Percentiles rank a stretch among this genome's conserved stretches.
Conservation (phyloP, 2,888 invertebrate genomes). For the Biston betularia region DNA sequence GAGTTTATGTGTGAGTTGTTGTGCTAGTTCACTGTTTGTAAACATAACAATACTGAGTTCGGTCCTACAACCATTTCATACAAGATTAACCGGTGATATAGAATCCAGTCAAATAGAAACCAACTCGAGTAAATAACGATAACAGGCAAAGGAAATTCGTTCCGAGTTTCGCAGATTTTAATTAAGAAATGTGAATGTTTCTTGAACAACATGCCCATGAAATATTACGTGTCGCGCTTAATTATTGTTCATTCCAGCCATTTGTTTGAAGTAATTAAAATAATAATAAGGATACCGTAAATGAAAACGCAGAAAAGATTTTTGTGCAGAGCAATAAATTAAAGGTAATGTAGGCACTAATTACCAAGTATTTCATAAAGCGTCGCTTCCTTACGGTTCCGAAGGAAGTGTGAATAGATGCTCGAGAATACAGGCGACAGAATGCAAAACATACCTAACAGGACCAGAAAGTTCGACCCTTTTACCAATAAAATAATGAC, state of each 20-base stretch:
- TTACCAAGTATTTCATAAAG: not conserved
- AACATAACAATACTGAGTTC: constrained; percentile 41
- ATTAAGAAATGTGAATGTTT: constrained; percentile 58
- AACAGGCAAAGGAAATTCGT: constrained; percentile 54
- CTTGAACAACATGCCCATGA: constrained; percentile 50
- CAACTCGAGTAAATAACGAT: constrained; percentile 35
- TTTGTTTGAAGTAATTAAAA: constrained; percentile 45
- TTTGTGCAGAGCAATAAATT: constrained; percentile 6
- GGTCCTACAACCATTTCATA: constrained; percentile 44
- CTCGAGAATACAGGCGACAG: not conserved
- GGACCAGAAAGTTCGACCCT: not conserved
- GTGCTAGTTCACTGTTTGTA: constrained; percentile 5
- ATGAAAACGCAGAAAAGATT: constrained; percentile 30
- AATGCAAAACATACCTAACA: constrained; percentile 4
- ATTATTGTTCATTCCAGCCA: constrained; percentile 54
- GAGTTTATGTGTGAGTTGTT: not conserved
- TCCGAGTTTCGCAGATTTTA: constrained; percentile 59
- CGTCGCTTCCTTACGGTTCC: too few species aligned
- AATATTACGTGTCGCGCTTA: constrained; percentile 54
- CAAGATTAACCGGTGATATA: constrained; percentile 43
- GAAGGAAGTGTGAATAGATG: not conserved
- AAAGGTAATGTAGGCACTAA: not conserved
- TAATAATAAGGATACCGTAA: constrained; percentile 36
- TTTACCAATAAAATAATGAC: not conserved
- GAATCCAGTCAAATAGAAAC: constrained; percentile 42